Percentiles rank a stretch among this genome's conserved stretches.
These are phyloP conservation scores for Felis catus DNA, from an alignment of 2,113 vertebrate genomes.

Conservation along the genomic window DNA sequence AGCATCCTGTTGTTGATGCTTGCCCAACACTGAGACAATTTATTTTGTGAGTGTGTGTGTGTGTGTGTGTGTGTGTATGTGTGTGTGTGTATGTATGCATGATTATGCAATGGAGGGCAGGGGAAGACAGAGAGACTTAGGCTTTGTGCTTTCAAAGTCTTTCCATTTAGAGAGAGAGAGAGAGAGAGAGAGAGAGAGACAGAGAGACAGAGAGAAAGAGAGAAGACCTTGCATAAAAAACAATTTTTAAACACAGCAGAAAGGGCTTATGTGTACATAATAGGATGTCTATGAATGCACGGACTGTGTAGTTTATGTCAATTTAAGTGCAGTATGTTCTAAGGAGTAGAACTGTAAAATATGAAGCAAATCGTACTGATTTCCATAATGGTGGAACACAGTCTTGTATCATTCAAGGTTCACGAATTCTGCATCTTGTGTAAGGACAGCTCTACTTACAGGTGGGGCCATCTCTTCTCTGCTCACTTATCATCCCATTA, in stretches of 20 bases:
- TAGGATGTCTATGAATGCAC: background rate
- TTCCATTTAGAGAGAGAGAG: background rate
- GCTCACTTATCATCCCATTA: background rate
- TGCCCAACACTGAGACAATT: no score
- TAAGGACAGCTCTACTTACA: background rate
- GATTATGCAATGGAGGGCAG: background rate
- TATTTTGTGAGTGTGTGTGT: background rate
- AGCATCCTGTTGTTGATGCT: background rate
- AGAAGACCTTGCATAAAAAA: background rate
- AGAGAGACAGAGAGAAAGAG: background rate
- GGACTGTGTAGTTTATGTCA: background rate
- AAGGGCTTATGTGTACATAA: background rate
- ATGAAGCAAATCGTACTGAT: background rate
- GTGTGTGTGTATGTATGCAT: no score
- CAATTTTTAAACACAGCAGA: background rate
- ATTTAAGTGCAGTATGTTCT: background rate
- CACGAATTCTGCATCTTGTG: background rate
- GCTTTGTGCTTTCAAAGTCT: background rate
- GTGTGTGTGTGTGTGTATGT: background rate
- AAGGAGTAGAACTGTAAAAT: background rate
- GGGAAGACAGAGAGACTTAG: background rate
- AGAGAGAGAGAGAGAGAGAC: background rate
- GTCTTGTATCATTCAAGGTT: background rate
- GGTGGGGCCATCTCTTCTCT: fast-evolving
- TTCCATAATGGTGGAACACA: background rate